Evolutionary conservation across 1,140 invertebrate genomes (phyloP).

Genomic region (Drosophila lini): DNA sequence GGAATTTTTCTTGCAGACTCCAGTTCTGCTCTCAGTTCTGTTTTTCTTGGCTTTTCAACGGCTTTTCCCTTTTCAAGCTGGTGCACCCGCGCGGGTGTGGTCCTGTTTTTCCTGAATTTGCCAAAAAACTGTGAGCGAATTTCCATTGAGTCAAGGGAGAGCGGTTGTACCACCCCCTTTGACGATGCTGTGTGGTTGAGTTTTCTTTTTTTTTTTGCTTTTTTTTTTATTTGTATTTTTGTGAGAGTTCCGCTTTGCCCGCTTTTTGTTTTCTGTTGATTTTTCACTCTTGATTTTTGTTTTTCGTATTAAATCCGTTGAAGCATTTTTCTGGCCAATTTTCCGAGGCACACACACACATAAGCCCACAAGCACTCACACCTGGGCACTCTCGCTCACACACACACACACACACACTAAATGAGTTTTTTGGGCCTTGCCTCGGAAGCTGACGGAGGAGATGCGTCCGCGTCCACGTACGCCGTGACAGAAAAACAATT

Average conservation of each 20-base stretch:
- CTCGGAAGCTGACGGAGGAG: conserved; percentile 12
- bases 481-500: conserved; percentile 79
- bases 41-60: conserved; percentile 50
- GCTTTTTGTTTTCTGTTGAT: conserved; percentile 20
- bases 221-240: not conserved
- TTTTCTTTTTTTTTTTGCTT: not conserved
- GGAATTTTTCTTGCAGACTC: conserved; percentile 47
- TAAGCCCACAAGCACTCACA: conserved; percentile 1
- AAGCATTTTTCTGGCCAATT: conserved; percentile 34
- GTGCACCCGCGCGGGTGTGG: conserved; percentile 71
- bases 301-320: conserved; percentile 3
- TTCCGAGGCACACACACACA: conserved; percentile 18
- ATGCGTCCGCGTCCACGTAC: conserved; percentile 71
- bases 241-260: conserved; percentile 37
- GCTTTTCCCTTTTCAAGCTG: conserved; percentile 46
- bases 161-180: not conserved
- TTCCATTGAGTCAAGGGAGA: conserved; percentile 16
- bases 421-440: conserved; percentile 12
- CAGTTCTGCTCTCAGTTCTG: conserved; percentile 21
- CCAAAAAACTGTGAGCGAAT: conserved; percentile 36
- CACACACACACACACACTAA: conserved; percentile 19
- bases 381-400: conserved; percentile 6
- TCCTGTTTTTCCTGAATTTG: conserved; percentile 47
- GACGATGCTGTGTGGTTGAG: not conserved
- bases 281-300: conserved; percentile 17